Conservation (phyloP, 2,888 invertebrate genomes). For the Callimorpha dominula region DNA sequence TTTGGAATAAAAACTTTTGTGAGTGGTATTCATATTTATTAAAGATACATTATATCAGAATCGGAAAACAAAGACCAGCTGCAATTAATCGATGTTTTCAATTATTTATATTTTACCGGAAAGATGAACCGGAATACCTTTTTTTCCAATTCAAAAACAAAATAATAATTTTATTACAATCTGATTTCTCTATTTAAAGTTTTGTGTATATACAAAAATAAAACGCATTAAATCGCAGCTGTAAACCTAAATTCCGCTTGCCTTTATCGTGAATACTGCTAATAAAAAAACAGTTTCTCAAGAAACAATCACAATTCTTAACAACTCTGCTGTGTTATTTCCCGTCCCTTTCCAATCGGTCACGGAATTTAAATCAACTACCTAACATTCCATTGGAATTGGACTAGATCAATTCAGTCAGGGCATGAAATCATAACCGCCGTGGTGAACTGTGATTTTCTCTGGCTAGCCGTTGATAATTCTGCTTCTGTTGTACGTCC, state of each 20-base stretch:
- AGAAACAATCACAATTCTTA: constrained; percentile 13
- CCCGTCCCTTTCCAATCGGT: constrained; percentile 16
- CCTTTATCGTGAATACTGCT: background rate
- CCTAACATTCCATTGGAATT: constrained; percentile 39
- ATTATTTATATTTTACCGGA: too few species aligned
- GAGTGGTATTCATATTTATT: too few species aligned
- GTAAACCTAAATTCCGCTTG: background rate
- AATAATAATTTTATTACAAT: too few species aligned
- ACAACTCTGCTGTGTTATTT: constrained; percentile 13
- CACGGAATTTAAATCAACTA: constrained; percentile 34
- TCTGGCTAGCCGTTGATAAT: constrained; percentile 33
- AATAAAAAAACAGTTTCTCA: constrained; percentile 8
- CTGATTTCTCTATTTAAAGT: too few species aligned
- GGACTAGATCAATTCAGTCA: constrained; percentile 38
- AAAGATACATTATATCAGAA: too few species aligned
- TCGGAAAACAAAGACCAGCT: too few species aligned
- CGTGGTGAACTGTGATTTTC: constrained; percentile 38
- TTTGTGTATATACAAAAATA: too few species aligned
- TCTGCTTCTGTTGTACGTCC: constrained; percentile 25
- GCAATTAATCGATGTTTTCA: too few species aligned
- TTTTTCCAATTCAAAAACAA: too few species aligned
- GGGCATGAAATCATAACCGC: constrained; percentile 47
- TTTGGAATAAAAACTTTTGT: too few species aligned
- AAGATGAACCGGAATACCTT: too few species aligned
- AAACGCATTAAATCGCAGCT: background rate